These are phyloP conservation scores for Ranitomeya variabilis DNA, from an alignment of 2,113 vertebrate species.

Conservation along the genomic window DNA sequence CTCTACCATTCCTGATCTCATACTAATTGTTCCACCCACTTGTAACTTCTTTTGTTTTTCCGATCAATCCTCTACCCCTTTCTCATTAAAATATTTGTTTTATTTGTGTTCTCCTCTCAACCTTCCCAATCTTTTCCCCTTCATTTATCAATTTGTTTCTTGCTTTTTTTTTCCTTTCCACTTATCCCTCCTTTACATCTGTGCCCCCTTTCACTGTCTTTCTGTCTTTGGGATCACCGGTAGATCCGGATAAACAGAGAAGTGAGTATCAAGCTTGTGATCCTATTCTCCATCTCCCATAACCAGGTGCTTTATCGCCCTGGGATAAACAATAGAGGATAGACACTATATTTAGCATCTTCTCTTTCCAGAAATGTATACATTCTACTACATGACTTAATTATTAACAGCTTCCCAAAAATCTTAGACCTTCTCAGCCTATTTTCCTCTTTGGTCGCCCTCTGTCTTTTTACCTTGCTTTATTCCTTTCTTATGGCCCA, in stretches of 20 bases:
- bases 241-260: slow-evolving; percentile 89
- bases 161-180: slow-evolving; percentile 40
- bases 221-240: slow-evolving; percentile 71
- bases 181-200: slow-evolving; percentile 71
- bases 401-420: neutral
- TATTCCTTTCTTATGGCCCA: neutral
- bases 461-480: slow-evolving; percentile 21
- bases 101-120: slow-evolving; percentile 35
- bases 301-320: slow-evolving; percentile 40
- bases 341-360: slow-evolving; percentile 10
- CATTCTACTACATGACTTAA: neutral
- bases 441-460: neutral
- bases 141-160: slow-evolving; percentile 7
- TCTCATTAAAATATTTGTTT: slow-evolving; percentile 4
- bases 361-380: slow-evolving; percentile 7
- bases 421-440: slow-evolving; percentile 1
- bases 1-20: slow-evolving; percentile 29
- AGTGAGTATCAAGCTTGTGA: slow-evolving; percentile 78
- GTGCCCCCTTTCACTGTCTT: slow-evolving; percentile 68
- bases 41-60: slow-evolving; percentile 45
- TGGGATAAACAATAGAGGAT: slow-evolving; percentile 17
- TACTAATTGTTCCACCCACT: neutral
- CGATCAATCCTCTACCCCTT: slow-evolving; percentile 39
- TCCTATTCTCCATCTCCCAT: slow-evolving; percentile 28
- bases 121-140: neutral